phyloP scores from a whole-genome alignment of 2,797 vertebrate genomes.

The Nyctalus aviator region DNA sequence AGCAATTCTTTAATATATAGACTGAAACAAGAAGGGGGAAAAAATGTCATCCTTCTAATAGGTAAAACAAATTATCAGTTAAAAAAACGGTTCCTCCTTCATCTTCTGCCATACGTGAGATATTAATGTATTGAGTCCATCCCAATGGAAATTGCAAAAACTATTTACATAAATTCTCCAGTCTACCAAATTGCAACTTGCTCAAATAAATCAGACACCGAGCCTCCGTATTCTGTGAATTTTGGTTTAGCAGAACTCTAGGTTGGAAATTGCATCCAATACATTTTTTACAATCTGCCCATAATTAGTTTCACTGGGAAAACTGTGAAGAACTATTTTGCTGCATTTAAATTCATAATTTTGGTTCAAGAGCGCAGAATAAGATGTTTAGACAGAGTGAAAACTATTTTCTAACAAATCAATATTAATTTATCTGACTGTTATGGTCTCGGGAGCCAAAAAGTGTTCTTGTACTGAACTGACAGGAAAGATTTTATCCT shows the following conservation, averaged over 20 bases:
- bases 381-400: conserved; percentile 86
- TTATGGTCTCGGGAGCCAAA: conserved; percentile 85
- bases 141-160: conserved; percentile 47
- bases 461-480: conserved; percentile 83
- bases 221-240: conserved; percentile 59
- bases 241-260: conserved; percentile 71
- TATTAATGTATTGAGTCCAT: conserved; percentile 19
- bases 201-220: conserved; percentile 70
- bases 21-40: not conserved
- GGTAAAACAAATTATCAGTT: conserved; percentile 63
- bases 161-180: conserved; percentile 44
- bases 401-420: conserved; percentile 88
- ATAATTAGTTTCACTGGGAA: conserved; percentile 86
- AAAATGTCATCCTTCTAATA: conserved; percentile 35
- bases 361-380: conserved; percentile 82
- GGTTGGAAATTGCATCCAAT: conserved; percentile 75
- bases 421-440: conserved; percentile 89
- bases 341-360: conserved; percentile 81
- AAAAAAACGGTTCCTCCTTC: conserved; percentile 8
- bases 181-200: conserved; percentile 70
- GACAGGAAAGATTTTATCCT: conserved; percentile 87
- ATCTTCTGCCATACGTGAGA: conserved; percentile 66
- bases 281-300: conserved; percentile 82
- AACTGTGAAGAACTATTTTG: conserved; percentile 83
- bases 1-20: not conserved